These are phyloP conservation scores for Thripadectes ignobilis DNA, from an alignment of 2,797 vertebrate species.

Conservation along the genomic window DNA sequence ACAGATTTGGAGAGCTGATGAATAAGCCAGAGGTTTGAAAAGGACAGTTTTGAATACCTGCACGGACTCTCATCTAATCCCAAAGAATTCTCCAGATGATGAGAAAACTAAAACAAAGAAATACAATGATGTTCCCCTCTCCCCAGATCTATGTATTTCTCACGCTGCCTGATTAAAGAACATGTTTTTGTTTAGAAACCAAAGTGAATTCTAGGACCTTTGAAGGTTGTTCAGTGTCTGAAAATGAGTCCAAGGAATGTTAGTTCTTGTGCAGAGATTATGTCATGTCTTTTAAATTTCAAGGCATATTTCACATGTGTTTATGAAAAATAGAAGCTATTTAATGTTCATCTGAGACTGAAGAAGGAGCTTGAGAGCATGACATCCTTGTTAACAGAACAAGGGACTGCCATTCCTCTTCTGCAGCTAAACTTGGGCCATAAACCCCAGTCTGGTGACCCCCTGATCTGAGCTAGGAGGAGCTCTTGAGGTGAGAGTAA, in stretches of 20 bases:
- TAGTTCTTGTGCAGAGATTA: background rate
- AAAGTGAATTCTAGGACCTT: background rate
- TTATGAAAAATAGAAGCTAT: background rate
- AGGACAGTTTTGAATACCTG: background rate
- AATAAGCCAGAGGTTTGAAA: background rate
- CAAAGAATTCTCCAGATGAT: background rate
- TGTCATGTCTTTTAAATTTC: background rate
- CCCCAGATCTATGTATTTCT: background rate
- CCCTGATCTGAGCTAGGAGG: background rate
- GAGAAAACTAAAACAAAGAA: background rate
- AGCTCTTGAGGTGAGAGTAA: background rate
- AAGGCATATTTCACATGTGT: background rate
- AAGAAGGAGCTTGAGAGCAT: background rate
- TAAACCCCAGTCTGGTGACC: background rate
- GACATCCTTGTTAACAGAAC: background rate
- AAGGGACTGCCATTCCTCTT: background rate
- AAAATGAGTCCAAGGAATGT: background rate
- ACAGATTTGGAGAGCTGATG: background rate
- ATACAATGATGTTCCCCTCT: accelerated
- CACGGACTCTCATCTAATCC: background rate
- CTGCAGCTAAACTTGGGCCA: background rate
- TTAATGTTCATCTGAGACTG: background rate
- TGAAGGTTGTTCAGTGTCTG: background rate
- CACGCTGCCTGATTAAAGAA: background rate
- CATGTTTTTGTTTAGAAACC: background rate